A percentile compares a stretch with the other conserved stretches of the same genome.
phyloP scores from a whole-genome alignment of 2,888 invertebrate species.

The Tenthredo mesomela region DNA sequence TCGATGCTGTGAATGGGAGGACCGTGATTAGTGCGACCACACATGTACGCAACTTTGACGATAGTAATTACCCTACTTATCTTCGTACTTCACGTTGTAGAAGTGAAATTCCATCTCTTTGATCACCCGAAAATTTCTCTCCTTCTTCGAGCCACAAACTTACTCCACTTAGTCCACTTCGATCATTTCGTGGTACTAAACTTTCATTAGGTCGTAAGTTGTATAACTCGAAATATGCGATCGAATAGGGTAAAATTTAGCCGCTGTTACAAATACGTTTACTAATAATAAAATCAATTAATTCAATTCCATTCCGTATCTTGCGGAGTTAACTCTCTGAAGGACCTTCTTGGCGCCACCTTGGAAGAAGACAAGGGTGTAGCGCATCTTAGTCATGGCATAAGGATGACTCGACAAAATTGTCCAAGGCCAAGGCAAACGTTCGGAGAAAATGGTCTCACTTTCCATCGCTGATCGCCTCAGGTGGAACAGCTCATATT shows the following conservation, averaged over 20 bases:
- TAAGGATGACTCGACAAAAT: constrained; percentile 12
- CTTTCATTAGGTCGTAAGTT: neutral
- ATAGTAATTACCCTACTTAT: constrained; percentile 18
- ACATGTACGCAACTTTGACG: neutral
- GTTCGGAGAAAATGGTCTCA: constrained; percentile 1
- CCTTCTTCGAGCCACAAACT: neutral
- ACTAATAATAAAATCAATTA: neutral
- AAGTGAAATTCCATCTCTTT: neutral
- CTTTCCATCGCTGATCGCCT: constrained; percentile 15
- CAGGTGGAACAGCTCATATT: neutral
- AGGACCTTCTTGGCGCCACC: neutral
- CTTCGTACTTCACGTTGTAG: neutral
- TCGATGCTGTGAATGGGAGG: neutral
- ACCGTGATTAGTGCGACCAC: constrained; percentile 6
- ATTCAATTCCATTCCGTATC: neutral
- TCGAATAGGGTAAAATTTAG: neutral
- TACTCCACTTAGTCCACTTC: no score
- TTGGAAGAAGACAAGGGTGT: neutral
- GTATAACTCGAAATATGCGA: neutral
- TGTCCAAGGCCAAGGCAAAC: constrained; percentile 6
- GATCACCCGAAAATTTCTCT: neutral
- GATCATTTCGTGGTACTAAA: neutral
- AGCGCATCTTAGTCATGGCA: neutral
- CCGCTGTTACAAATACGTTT: neutral
- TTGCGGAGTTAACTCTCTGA: neutral